phyloP scores from a whole-genome alignment of 2,113 vertebrate species.

The Tragelaphus scriptus region DNA sequence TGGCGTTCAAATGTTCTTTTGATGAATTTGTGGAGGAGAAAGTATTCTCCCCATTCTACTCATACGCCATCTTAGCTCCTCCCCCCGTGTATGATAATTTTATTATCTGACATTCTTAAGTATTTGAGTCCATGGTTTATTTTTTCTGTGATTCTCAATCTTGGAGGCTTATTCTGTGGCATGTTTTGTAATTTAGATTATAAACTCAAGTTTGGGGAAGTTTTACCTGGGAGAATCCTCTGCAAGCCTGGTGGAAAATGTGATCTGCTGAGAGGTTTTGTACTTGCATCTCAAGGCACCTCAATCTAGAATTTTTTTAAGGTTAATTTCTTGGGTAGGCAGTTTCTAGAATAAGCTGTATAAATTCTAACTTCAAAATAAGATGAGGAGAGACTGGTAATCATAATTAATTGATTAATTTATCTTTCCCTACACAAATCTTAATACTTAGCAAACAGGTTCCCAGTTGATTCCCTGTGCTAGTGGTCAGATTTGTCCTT shows the following conservation, averaged over 20 bases:
- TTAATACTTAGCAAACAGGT: neutral
- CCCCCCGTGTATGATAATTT: neutral
- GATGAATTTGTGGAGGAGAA: too few relatives aligned
- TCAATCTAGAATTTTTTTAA: neutral
- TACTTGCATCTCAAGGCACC: neutral
- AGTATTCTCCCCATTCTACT: too few relatives aligned
- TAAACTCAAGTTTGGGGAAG: neutral
- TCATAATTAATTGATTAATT: neutral
- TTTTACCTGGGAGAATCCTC: neutral
- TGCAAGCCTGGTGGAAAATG: neutral
- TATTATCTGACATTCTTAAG: neutral
- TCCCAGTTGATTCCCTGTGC: neutral
- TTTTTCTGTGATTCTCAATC: neutral
- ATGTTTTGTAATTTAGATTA: constrained; percentile 1
- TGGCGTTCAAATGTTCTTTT: too few relatives aligned
- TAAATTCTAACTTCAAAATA: neutral
- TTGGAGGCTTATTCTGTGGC: neutral
- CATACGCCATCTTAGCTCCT: too few relatives aligned
- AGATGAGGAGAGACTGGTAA: neutral
- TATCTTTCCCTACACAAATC: neutral
- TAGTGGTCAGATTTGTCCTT: neutral
- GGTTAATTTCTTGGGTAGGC: neutral
- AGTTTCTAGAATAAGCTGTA: neutral
- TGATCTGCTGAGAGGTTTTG: neutral
- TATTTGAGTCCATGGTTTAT: neutral